These are phyloP conservation scores for Reticulitermes lucifugus DNA, from an alignment of 2,888 invertebrate genomes.

Conservation along the genomic window DNA sequence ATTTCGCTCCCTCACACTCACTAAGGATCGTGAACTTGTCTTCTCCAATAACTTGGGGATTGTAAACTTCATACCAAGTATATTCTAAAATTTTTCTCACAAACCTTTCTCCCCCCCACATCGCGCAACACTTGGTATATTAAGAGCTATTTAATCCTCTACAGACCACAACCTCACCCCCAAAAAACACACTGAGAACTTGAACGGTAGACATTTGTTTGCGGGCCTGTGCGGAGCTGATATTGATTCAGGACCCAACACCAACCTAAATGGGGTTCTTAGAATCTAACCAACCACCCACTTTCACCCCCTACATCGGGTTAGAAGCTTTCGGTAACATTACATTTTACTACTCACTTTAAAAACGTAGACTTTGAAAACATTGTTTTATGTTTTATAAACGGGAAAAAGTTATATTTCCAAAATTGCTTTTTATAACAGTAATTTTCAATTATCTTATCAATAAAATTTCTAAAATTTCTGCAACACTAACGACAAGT, in stretches of 20 bases:
- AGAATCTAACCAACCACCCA: neutral
- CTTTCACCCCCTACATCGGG: too few species aligned
- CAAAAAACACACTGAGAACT: conserved; percentile 15
- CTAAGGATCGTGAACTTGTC: too few species aligned
- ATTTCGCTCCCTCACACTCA: too few species aligned
- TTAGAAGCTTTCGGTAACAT: conserved; percentile 13
- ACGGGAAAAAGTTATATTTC: too few species aligned
- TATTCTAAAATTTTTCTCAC: neutral
- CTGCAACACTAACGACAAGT: too few species aligned
- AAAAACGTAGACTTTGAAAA: conserved; percentile 32
- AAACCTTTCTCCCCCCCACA: neutral
- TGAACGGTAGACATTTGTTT: conserved; percentile 34
- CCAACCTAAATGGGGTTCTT: conserved; percentile 45
- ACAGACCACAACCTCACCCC: neutral
- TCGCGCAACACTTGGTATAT: neutral
- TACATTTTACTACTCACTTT: conserved; percentile 21
- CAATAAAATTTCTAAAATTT: too few species aligned
- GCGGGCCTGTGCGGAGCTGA: neutral
- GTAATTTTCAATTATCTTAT: too few species aligned
- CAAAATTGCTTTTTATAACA: too few species aligned
- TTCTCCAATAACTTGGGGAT: neutral
- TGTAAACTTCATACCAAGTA: neutral
- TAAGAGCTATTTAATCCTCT: conserved; percentile 35
- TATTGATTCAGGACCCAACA: conserved; percentile 41
- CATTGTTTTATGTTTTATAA: too few species aligned